phyloP scores from a whole-genome alignment of 2,797 vertebrate genomes.

The Smutsia gigantea region DNA sequence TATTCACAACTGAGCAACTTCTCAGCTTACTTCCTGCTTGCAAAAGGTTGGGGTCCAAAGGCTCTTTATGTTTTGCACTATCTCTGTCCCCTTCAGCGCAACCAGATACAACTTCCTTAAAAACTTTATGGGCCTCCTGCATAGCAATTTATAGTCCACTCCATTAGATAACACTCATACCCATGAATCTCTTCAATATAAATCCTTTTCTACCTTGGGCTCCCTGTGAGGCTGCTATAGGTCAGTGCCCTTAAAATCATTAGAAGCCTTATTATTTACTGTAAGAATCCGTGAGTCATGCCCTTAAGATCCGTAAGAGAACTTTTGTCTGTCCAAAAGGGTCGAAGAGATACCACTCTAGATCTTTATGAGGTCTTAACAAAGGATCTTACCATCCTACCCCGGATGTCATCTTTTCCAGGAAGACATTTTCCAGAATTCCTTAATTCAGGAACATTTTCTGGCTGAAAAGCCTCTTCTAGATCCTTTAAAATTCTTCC shows the following conservation, averaged over 20 bases:
- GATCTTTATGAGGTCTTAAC: background rate
- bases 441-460: background rate
- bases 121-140: background rate
- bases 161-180: background rate
- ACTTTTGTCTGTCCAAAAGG: background rate
- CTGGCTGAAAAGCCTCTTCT: background rate
- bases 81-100: background rate
- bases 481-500: background rate
- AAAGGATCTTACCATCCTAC: background rate
- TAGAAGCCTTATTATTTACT: background rate
- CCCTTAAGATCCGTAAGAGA: background rate
- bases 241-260: background rate
- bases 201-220: background rate
- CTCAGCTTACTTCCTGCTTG: background rate
- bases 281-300: background rate
- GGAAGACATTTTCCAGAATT: background rate
- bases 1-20: background rate
- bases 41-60: background rate
- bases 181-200: background rate
- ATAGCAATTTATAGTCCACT: background rate
- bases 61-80: background rate
- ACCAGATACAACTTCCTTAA: background rate
- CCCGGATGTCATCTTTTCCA: background rate
- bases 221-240: background rate
- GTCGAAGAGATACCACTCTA: background rate